Evolutionary conservation across 1,140 invertebrate genomes (phyloP), one percentile per base, ranked within the genome.

Genomic region (Eupeodes corollae): DNA sequence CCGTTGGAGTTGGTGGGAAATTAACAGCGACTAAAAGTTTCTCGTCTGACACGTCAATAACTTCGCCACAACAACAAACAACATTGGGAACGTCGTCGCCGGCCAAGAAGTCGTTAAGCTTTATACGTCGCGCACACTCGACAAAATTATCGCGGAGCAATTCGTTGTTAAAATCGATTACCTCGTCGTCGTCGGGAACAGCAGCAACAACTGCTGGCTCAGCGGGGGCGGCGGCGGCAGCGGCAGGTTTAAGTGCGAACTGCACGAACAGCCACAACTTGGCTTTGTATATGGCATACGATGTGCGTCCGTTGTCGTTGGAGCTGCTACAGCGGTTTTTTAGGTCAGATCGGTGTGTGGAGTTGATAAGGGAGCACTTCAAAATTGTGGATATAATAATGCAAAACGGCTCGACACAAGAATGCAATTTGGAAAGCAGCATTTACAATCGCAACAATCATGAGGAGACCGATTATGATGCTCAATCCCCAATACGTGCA

Each of bases 91-190:
- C 21, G 21, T 26, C 21, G 3, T 26, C 21, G 21, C 65, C 65
- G 13, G 64, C 74, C 6, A 74, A 73, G 32, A 75, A 72, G 55
- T 72, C 75, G 14, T 57, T 78, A 0, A 77, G 73, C 58, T 75
- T 78, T 34, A 81, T 84, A 49, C 70, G 82, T 8, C 68, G 81
- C 35, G 81, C 82, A 2, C 78, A 83, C 54, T 83, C 81, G 52
- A 82, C 80, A 1, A 85, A 84, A 61, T 57, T 85, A 13, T 76
- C 79, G 0, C 71, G 80, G 44, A 83, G 79, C 54, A 80, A 77
- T 56, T 78, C 75, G 1, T 55, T 78, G 42, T 56, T 78, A 9
- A 70, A 75, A 33, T 73, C 72, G 52, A 59, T 71, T 56, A 47
- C 72, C 66, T 50, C 68, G 66, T 14, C 50, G 16, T 30, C 47